A percentile compares a stretch with the other conserved stretches of the same genome.
These are phyloP conservation scores for Crambe crambe DNA, from an alignment of 37 sponge, comb jelly and placozoan species.

Conservation along the genomic window DNA sequence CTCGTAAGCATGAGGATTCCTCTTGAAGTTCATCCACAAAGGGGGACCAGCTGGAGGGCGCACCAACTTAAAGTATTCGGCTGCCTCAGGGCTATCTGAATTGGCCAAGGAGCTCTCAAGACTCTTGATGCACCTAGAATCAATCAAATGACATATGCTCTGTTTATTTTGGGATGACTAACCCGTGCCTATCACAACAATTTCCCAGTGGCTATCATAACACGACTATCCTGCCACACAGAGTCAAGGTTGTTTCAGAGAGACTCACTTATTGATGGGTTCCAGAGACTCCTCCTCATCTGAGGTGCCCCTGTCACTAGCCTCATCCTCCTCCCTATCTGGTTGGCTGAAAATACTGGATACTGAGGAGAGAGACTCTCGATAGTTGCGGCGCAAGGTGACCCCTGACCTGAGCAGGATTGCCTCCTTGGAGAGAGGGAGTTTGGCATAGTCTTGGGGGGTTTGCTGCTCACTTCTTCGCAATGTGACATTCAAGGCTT, in stretches of 20 bases:
- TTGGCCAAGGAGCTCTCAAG: neutral
- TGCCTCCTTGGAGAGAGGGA: conserved; percentile 28
- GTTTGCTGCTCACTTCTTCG: neutral
- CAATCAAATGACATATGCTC: too few relatives aligned
- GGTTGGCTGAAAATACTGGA: neutral
- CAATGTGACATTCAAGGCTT: conserved; percentile 5
- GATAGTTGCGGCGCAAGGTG: conserved; percentile 8
- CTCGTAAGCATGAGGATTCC: conserved; percentile 38
- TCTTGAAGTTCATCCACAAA: conserved; percentile 11
- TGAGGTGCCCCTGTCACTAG: conserved; percentile 7
- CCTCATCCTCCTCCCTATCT: neutral
- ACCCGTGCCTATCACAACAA: neutral
- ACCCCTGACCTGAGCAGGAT: conserved; percentile 54
- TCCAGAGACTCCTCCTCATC: conserved; percentile 29
- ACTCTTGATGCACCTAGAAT: too few relatives aligned
- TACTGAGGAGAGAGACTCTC: conserved; percentile 5
- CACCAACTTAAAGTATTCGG: conserved; percentile 1
- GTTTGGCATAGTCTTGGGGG: conserved; percentile 11
- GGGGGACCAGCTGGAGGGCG: conserved; percentile 30
- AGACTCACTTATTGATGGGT: conserved; percentile 29
- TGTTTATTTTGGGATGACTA: too few relatives aligned
- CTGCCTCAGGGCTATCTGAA: neutral
- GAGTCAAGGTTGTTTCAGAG: too few relatives aligned
- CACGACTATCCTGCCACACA: too few relatives aligned
- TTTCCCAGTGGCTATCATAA: neutral